Evolutionary conservation across 2,888 invertebrate species (phyloP), one percentile per base, ranked within the genome.

Genomic region (Laspeyria flexula): DNA sequence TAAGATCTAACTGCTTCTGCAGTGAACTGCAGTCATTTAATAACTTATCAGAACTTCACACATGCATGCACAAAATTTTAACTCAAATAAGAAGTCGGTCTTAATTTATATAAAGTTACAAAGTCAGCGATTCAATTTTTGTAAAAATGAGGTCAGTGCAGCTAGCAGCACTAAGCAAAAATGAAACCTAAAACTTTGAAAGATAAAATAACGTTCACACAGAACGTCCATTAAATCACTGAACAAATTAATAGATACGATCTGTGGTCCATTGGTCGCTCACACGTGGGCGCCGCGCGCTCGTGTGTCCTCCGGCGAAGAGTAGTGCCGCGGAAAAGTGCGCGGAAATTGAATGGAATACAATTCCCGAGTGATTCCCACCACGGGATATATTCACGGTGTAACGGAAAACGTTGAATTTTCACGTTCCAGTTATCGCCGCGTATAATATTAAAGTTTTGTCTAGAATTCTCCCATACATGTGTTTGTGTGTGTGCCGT

Each of bases 341-440:
- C 61, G 53, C 81, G 86, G 86, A 87, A 85, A 86, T 86, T 84
- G 80, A 84, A 85, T 80, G 75, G 72, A 60, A 72, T 74, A 67
- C 70, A 73, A 74, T 76, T 75, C 70, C 64, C 73, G 65, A 43
- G 71, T 69, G 75, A 77, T 77, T 65, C 27, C 29, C 57, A 53
- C 55, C 55, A 59, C 55, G 64, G 77, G 75, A 73, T 73, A 69
- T 53, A 57, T 60, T 57, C 54, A 45, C 45, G 53, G 58, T 48
- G 43, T 47, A 54, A 42, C 56, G 55, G 62, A 38, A 55, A 55
- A 54, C 30, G 50, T 42, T 59, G 65, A 60, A 55, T 55, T 65
- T 68, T 59, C 57, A 59, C 60, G 43, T 59, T 52, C 46, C 63
- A 58, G 52, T 62, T 71, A 71, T 65, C 59, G 50, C 45, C 39